These are phyloP conservation scores for Chirona hameri DNA, from an alignment of 2,888 invertebrate species.

Conservation along the genomic window DNA sequence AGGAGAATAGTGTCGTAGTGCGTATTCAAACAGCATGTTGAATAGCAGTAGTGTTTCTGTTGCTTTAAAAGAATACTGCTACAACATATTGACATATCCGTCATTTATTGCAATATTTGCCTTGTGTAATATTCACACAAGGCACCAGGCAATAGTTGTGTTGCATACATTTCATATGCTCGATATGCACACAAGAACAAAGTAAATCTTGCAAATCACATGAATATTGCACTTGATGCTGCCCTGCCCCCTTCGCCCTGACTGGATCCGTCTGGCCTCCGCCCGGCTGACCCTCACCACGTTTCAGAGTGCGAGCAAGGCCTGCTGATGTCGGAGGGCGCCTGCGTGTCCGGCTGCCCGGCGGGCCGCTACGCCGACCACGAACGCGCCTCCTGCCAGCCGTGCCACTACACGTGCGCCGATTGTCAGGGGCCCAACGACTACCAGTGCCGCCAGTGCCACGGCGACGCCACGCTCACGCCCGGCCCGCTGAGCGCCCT, in stretches of 20 bases:
- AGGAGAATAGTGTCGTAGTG: too few relatives aligned
- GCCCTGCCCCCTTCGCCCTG: neutral
- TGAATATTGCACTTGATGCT: too few relatives aligned
- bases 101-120: too few relatives aligned
- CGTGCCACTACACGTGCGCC: conserved; percentile 72
- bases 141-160: too few relatives aligned
- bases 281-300: neutral
- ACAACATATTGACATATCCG: too few relatives aligned
- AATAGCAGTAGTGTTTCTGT: too few relatives aligned
- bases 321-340: conserved; percentile 58
- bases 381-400: conserved; percentile 51
- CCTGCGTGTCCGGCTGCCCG: conserved; percentile 60
- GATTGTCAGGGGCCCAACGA: conserved; percentile 65
- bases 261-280: neutral
- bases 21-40: too few relatives aligned
- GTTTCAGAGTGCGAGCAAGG: conserved; percentile 63
- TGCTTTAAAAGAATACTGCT: too few relatives aligned
- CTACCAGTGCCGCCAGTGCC: conserved; percentile 50
- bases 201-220: too few relatives aligned
- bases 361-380: conserved; percentile 37
- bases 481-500: neutral
- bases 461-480: conserved; percentile 11
- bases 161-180: too few relatives aligned
- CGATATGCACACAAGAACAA: too few relatives aligned
- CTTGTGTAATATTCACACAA: too few relatives aligned